Base-by-base conservation (phyloP, 2,113 vertebrate species). In the Zosterops japonicus region DNA sequence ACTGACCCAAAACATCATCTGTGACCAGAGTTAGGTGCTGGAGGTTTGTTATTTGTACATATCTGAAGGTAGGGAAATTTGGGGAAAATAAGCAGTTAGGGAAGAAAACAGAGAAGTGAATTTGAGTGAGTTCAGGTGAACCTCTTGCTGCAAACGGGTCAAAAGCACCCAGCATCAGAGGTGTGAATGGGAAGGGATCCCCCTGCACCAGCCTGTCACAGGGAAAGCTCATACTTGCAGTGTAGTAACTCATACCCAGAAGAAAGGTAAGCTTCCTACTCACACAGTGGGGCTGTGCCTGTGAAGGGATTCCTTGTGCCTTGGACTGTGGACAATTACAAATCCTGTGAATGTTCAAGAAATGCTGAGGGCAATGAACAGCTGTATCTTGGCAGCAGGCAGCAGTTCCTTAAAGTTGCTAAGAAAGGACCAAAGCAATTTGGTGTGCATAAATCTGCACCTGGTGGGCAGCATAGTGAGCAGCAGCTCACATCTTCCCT, bases 161-260 rank as follows among this genome's bases (percentile, higher is more conserved):
- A 47, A 72, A 82, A 74, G 24, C 44, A 39, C 11, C 41, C 75
- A 55, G 33, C 10, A 69, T 17, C 11, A 44, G 75, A 61, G 21
- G 6, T 6, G 5, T 1, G 7, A 44, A 67, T 13, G 0, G 2
- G 56, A 90, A 74, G n/a, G 41, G 60, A 44, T 3, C 5, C 14
- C 13, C 28, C 28, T 61, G 55, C 53, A 35, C 13, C 55, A 64
- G 31, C 53, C 64, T 29, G 4, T 14, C 31, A 17, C 4, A 11
- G 6, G 23, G 22, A 65, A 67, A 76, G 31, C 65, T 82, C 59
- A 8, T 0, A 3, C 13, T 39, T 57, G 47, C 19, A 47, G 19
- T 22, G 47, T 18, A 56, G 12, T 24, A 72, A 56, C 35, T 77
- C n/a, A 47, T 27, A 21, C 35, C 46, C 41, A 55, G 42, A 44